Percentiles rank a stretch among this genome's conserved stretches.
These are phyloP conservation scores for Triplophysa dalaica DNA, from an alignment of 2,113 vertebrate species.

Conservation along the genomic window DNA sequence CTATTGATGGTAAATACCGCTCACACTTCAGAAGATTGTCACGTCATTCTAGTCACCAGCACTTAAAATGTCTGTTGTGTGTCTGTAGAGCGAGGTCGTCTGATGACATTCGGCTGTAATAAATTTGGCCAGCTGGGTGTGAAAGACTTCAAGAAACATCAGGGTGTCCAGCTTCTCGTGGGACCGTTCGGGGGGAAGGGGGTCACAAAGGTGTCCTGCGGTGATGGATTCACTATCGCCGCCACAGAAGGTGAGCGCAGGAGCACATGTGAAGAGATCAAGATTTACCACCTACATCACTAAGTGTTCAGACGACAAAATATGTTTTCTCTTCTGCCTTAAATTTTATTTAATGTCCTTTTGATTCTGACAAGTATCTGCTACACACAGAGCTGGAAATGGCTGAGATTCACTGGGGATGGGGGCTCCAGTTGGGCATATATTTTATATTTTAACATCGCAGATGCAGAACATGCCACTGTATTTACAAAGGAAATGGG, in stretches of 20 bases:
- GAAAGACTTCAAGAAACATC: constrained; percentile 93
- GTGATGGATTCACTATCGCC: constrained; percentile 96
- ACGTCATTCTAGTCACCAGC: not conserved
- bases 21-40: not conserved
- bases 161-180: constrained; percentile 88
- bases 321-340: no score
- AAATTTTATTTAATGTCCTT: no score
- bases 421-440: no score
- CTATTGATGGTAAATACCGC: constrained; percentile 84
- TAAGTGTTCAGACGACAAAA: no score
- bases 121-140: constrained; percentile 95
- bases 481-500: no score
- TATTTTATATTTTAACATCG: no score
- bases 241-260: constrained; percentile 86
- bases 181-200: constrained; percentile 92
- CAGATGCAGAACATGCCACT: no score
- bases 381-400: no score
- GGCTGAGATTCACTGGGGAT: no score
- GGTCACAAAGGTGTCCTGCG: constrained; percentile 92
- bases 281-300: no score
- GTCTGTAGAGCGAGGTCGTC: constrained; percentile 83
- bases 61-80: constrained; percentile 42
- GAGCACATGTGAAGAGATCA: not conserved
- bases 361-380: no score
- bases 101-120: constrained; percentile 96